A percentile compares a stretch with the other conserved stretches of the same genome.
These are phyloP conservation scores for Tachina fera DNA, from an alignment of 2,888 invertebrate species.

Conservation along the genomic window DNA sequence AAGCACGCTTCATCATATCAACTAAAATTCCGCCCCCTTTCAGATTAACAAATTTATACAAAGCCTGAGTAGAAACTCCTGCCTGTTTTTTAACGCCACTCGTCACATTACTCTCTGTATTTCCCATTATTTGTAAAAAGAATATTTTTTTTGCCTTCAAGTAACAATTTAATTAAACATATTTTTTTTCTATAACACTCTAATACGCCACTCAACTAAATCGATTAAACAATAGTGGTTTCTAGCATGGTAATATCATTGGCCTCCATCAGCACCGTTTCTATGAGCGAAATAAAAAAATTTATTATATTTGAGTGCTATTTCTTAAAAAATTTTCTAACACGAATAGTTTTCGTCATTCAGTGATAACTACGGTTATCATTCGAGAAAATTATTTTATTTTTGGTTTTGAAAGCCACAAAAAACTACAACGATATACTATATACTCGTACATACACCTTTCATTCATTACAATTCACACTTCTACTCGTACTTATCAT, in stretches of 20 bases:
- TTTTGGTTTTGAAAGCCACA: too few species aligned
- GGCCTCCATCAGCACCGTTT: slow-evolving; percentile 45
- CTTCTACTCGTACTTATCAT: too few species aligned
- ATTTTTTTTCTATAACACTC: neutral
- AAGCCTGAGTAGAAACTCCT: slow-evolving; percentile 90
- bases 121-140: slow-evolving; percentile 85
- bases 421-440: too few species aligned
- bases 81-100: slow-evolving; percentile 98
- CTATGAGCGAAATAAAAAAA: neutral
- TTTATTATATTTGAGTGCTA: too few species aligned
- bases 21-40: slow-evolving; percentile 97
- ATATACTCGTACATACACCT: too few species aligned
- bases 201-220: slow-evolving; percentile 16
- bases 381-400: too few species aligned
- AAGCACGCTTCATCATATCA: slow-evolving; percentile 95
- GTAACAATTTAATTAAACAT: neutral
- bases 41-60: slow-evolving; percentile 94
- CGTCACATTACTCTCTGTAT: slow-evolving; percentile 94
- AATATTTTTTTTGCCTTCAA: neutral
- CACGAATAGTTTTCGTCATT: too few species aligned
- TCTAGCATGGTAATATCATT: slow-evolving; percentile 44
- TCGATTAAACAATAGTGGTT: slow-evolving; percentile 66
- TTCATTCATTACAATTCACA: too few species aligned
- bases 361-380: too few species aligned
- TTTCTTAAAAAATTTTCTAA: too few species aligned